phyloP scores from a whole-genome alignment of 2,113 vertebrate species.

The Aegotheles bennettii region DNA sequence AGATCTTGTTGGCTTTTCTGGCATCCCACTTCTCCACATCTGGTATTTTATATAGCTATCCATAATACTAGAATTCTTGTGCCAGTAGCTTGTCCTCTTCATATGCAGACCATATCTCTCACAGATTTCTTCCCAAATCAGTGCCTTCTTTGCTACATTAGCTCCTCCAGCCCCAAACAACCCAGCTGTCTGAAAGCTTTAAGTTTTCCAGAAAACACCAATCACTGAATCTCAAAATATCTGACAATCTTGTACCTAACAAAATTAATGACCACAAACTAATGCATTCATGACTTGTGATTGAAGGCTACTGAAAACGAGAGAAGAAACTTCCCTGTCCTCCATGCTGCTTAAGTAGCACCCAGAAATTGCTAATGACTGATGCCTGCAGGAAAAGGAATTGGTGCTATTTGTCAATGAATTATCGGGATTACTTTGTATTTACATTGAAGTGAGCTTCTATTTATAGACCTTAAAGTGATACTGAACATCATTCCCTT shows the following conservation, averaged over 20 bases:
- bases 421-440: neutral
- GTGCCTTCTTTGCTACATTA: neutral
- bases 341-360: neutral
- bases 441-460: neutral
- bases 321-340: neutral
- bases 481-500: neutral
- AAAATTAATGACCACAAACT: neutral
- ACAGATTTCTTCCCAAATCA: neutral
- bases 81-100: conserved; percentile 55
- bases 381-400: neutral
- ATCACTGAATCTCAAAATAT: neutral
- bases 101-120: neutral
- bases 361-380: neutral
- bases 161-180: neutral
- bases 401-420: neutral
- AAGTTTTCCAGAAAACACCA: neutral
- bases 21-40: conserved; percentile 43
- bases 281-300: neutral
- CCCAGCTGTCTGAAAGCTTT: neutral
- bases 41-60: conserved; percentile 59
- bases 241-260: neutral
- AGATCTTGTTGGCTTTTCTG: conserved; percentile 52
- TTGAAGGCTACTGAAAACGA: neutral
- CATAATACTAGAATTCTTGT: conserved; percentile 10
- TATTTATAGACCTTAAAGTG: neutral